Base-by-base conservation (phyloP, 1,140 invertebrate species). In the Polypedilum pembai region DNA sequence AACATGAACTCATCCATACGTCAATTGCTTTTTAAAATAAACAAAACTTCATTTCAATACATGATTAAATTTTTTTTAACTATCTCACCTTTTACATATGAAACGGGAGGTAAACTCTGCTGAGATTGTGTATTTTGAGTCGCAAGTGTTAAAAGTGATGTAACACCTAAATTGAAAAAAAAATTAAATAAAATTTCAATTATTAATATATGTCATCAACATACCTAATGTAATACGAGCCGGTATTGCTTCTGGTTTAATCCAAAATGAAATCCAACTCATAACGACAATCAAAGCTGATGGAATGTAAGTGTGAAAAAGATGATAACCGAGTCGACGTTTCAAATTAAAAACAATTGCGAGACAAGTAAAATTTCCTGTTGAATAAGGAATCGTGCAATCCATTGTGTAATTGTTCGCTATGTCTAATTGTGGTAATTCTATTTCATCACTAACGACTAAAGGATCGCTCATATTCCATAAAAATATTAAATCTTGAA, bases 231-330 rank as follows among this genome's bases (percentile, higher is more conserved):
- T 92, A 65, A 92, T 90, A 77, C 91, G 84, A 0, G 91, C 91
- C 0, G 93, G 92, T 78, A 94, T 94, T 3, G 92, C 92, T 82
- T 94, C 93, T 1, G 92, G 92, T 81, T 94, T 94, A 76, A 95
- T 95, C 93, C 93, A 95, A 82, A 95, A 95, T 7, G 93, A 94
- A 77, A 94, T 94, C 93, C 92, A 94, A 10, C 92, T 94, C 92
- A 94, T 95, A 75, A 94, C 92, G 66, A 95, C 93, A 80, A 95
- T 95, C 73, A 95, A 83, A 0, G 92, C 92, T 12, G 93, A 94
- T 2, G 93, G 94, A 78, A 95, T 93, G 83, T 95, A 95, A 0
- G 93, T 95, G 83, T 95, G 93, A 78, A 95, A 94, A 17, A 95
- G 83, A 82, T 95, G 93, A 83, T 95, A 95, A 8, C 92, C 93